These are phyloP conservation scores for Tinea semifulvella DNA, from an alignment of 2,888 invertebrate genomes.

Conservation along the genomic window DNA sequence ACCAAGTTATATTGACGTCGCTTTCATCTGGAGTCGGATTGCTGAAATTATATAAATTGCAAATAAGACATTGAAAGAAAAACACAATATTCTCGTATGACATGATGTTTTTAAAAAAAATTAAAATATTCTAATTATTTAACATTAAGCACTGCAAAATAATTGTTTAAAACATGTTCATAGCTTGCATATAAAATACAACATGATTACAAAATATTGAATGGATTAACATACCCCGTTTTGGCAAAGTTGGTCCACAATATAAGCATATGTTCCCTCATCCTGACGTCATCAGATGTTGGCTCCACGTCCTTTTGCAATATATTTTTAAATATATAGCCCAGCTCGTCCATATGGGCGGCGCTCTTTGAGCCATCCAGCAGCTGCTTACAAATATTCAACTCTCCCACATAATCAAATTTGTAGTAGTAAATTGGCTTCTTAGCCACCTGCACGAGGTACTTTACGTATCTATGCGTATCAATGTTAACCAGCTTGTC, in stretches of 20 bases:
- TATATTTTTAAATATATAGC: conserved; percentile 47
- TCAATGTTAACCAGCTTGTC: conserved; percentile 38
- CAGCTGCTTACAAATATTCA: conserved; percentile 35
- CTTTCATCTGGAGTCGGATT: conserved; percentile 57
- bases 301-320: conserved; percentile 37
- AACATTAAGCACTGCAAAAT: no score
- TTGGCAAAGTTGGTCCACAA: conserved; percentile 61
- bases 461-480: conserved; percentile 43
- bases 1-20: conserved; percentile 47
- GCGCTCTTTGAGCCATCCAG: conserved; percentile 31
- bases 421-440: conserved; percentile 49
- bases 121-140: no score
- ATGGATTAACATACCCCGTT: conserved; percentile 50
- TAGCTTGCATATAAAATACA: no score
- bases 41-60: conserved; percentile 36
- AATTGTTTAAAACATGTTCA: no score
- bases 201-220: no score
- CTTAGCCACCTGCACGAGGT: conserved; percentile 39
- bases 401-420: conserved; percentile 48
- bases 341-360: conserved; percentile 46
- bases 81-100: no score
- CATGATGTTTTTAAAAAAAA: no score
- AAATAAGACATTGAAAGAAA: no score
- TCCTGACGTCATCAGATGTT: conserved; percentile 40
- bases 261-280: conserved; percentile 47